These are phyloP conservation scores for Hartigia nigra DNA, from an alignment of 2,888 invertebrate species.

Conservation along the genomic window DNA sequence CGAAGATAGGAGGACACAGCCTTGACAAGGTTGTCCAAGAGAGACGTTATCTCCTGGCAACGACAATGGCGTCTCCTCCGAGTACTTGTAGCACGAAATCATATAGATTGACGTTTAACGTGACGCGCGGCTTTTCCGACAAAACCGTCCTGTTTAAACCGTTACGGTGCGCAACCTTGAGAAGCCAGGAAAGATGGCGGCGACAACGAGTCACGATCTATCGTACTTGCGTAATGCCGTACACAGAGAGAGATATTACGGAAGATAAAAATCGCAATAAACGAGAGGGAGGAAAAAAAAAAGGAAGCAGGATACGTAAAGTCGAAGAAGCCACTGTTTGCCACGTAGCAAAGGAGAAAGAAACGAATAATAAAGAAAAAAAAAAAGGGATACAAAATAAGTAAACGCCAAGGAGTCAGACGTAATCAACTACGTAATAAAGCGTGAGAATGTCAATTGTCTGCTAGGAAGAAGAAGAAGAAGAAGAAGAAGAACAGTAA, in stretches of 20 bases:
- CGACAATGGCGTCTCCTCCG: not conserved
- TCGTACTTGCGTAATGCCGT: not conserved
- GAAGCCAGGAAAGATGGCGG: not conserved
- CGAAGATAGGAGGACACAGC: not conserved
- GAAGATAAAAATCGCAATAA: not conserved
- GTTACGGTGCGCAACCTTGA: constrained; percentile 6
- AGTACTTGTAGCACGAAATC: too few relatives aligned
- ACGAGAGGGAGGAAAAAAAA: too few relatives aligned
- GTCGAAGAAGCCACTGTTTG: not conserved
- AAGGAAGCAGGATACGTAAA: not conserved
- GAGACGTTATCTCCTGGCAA: not conserved
- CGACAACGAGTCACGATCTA: not conserved
- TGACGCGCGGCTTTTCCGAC: constrained; percentile 3
- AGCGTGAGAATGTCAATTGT: not conserved
- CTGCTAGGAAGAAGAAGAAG: not conserved
- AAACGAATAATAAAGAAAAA: not conserved
- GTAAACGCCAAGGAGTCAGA: not conserved
- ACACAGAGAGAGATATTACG: not conserved
- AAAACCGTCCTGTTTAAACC: constrained; percentile 3
- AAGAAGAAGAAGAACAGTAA: not conserved
- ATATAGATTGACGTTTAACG: not conserved
- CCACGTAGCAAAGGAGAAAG: constrained; percentile 15
- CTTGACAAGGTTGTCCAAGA: constrained; percentile 3
- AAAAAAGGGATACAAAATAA: not conserved
- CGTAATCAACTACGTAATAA: not conserved